Base-by-base conservation (phyloP, 2,113 vertebrate genomes). In the Neolamprologus modestus region DNA sequence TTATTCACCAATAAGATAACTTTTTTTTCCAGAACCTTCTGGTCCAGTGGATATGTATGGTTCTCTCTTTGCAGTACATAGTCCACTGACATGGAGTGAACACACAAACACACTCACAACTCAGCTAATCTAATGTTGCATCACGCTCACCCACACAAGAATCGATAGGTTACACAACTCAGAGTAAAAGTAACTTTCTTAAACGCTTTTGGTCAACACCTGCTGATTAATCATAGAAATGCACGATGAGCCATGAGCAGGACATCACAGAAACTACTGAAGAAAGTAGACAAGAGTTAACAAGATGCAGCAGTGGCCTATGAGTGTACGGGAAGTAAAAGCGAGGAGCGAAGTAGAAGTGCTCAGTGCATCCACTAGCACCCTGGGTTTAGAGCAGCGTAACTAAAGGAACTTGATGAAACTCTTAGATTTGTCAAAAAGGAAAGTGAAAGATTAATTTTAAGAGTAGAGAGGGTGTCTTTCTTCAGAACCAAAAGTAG, bases 61-160 rank as follows among this genome's bases (percentile, higher is more conserved):
- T 87, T 87, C 45, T 87, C 54, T 85, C 82, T 87, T 57, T 55
- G 16, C 3, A 8, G 86, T 57, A 40, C 91, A 91, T 52, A 91
- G 90, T 92, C 90, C 91, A 92, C 68, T 54, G 80, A 76, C 47
- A 82, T 82, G 54, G 26, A 59, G 80, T 53, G 35, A 59, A 83
- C 63, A 82, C 84, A 86, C 6, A 89, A 33, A 83, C 37, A 84
- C 73, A 78, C 73, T 78, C 26, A 78, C 71, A 84, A 33, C 47
- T 35, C 28, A 82, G 52, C 84, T 73, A 52, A 73, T 82, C 68
- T 68, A 83, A 28, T 91, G 84, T 92, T 93, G 73, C 63, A 81
- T 87, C 91, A 92, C 19, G 40, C 66, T 81, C 78, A 61, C 87
- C 55, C 82, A 84, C 87, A 26, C 84, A 91, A 24, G 35, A 90